Evolutionary conservation across 2,888 invertebrate genomes (phyloP), one percentile per base, ranked within the genome.

Genomic region (Hemicrepidius hirtus): DNA sequence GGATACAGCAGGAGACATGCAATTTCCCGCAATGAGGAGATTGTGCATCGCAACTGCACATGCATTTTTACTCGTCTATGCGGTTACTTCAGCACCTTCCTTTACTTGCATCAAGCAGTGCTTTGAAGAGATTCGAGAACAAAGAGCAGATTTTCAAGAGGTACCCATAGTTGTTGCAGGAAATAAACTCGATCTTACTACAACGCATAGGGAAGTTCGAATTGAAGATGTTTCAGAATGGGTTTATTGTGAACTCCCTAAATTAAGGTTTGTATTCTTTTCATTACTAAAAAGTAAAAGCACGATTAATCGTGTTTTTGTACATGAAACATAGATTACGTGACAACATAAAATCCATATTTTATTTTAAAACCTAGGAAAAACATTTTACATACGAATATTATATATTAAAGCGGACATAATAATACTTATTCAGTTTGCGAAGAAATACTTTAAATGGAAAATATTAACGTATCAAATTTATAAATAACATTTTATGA

Each of bases 21-120:
- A 95, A 84, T 97, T 96, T 86, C 96, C 97, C 7, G 96, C 96
- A 69, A 97, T 97, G 96, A 89, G 96, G 75, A 89, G 95, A 66
- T 88, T 97, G 75, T 94, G 94, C 81, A 95, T 97, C 81, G 93
- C 95, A 41, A 95, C 94, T 1, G 96, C 96, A 40, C 94, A 95
- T 85, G 96, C 96, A 66, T 96, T 97, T 84, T 90, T 97, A 67
- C 88, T 97, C 72, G 96, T 97, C 18, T 97, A 96, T 85, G 92
- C 94, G 62, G 91, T 94, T 53, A 94, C 94, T 60, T 93, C 94
- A 63, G 89, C 90, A 71, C 89, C 92, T 60, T 94, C 93, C 69
- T 94, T 95, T 83, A 91, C 90, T 76, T 90, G 90, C 82, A 90
- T 94, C 73, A 93, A 93, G 82, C 90, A 91, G 79, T 93, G 92